Conservation (phyloP, 2,113 vertebrate species). For the Apaloderma vittatum region DNA sequence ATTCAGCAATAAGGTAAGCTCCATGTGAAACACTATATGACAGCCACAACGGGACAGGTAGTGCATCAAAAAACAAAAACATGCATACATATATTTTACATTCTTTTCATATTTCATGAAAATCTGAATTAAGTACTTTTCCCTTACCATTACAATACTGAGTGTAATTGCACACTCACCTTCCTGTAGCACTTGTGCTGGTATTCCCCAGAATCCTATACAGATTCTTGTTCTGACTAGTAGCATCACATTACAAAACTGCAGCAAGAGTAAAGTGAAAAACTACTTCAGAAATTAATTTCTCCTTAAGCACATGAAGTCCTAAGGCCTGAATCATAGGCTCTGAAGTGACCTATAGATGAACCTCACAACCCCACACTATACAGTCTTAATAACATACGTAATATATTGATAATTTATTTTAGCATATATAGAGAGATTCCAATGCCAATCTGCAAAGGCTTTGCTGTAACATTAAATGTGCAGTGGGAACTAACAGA, state of each 20-base stretch:
- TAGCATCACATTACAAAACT: neutral
- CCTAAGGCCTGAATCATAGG: too few species aligned
- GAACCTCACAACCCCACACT: too few species aligned
- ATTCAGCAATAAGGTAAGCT: neutral
- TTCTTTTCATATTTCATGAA: neutral
- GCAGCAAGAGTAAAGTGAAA: neutral
- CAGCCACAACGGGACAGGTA: neutral
- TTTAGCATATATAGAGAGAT: too few species aligned
- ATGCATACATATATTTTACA: neutral
- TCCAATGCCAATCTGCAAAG: too few species aligned
- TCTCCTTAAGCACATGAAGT: neutral
- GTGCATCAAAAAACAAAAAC: neutral
- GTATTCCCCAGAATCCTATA: neutral
- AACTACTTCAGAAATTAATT: neutral
- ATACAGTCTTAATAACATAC: too few species aligned
- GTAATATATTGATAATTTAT: too few species aligned
- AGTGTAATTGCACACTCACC: neutral
- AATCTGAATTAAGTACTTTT: neutral
- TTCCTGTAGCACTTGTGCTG: neutral
- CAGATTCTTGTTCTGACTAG: neutral
- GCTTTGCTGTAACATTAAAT: too few species aligned
- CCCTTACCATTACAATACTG: neutral
- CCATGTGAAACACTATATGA: neutral
- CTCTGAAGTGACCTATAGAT: too few species aligned
- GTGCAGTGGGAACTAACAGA: too few species aligned